Evolutionary conservation across 2,888 invertebrate species (phyloP).

Genomic region (Xylocampa areola): DNA sequence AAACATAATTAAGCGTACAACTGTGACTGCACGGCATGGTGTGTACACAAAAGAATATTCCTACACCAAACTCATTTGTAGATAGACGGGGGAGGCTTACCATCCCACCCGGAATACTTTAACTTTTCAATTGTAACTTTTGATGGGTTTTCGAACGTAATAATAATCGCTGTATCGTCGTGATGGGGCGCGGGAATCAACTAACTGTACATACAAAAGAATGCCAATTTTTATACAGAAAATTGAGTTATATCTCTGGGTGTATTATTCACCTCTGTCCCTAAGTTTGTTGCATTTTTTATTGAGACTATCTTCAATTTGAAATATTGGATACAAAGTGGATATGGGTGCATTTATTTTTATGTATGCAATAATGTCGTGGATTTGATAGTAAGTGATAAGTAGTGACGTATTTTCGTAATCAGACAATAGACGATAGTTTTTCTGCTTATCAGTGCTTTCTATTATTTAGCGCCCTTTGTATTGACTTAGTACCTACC

Average conservation of each 20-base stretch:
- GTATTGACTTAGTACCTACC: not conserved
- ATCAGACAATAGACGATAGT: not conserved
- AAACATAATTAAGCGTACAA: conserved; percentile 68
- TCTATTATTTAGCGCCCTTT: not conserved
- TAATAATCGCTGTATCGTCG: conserved; percentile 87
- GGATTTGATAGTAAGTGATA: too few species aligned
- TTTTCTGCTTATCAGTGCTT: not conserved
- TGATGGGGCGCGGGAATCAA: conserved; percentile 85
- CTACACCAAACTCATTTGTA: conserved; percentile 86
- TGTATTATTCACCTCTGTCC: conserved; percentile 80
- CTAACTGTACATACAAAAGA: conserved; percentile 82
- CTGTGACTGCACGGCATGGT: conserved; percentile 67
- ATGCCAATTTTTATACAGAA: conserved; percentile 87
- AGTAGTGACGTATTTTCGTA: too few species aligned
- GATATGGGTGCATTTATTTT: conserved; percentile 25
- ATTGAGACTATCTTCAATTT: conserved; percentile 68
- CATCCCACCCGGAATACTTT: conserved; percentile 88
- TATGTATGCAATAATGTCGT: conserved; percentile 16
- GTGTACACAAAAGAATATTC: conserved; percentile 85
- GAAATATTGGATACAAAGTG: conserved; percentile 56
- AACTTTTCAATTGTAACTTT: conserved; percentile 90
- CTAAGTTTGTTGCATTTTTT: conserved; percentile 74
- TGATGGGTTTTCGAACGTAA: conserved; percentile 90
- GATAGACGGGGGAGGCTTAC: conserved; percentile 80
- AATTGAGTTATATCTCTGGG: conserved; percentile 84